Evolutionary conservation across 2,113 vertebrate genomes (phyloP), one percentile per base, ranked within the genome.

Genomic region (Eudyptes chrysolophus): DNA sequence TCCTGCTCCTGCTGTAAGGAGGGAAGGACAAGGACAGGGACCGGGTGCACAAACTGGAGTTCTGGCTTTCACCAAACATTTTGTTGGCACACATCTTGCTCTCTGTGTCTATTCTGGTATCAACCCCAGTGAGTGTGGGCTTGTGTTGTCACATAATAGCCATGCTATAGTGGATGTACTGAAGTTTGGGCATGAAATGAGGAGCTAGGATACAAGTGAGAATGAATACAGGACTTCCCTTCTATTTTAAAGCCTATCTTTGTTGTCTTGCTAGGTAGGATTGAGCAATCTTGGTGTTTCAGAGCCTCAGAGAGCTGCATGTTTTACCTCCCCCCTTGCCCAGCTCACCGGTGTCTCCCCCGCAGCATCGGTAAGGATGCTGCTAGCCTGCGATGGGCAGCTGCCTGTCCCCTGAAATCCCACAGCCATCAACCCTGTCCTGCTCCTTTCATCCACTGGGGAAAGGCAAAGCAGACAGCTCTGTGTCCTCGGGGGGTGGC

Each of bases 361-460:
- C 0, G 2, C n/a, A n/a, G 20, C 25, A 4, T 7, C 5, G 0
- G 1, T 34, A 5, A 7, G 18, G 29, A 9, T 16, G 1, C 32
- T 16, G 21, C 58, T 11, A 3, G 16, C 36, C 25, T 62, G 42
- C 2, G 0, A 11, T 3, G 22, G 70, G 18, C 22, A 24, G 70
- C 34, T 20, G 4, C 36, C 26, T 16, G 13, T 46, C 4, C 20
- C 22, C 57, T 13, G 17, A 6, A n/a, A 44, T 4, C 75, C 32
- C 36, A 16, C 36, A 30, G 29, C 22, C 38, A 8, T 25, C 57
- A 19, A 9, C 44, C 4, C 6, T 19, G 30, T 14, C 42, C 21
- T 12, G 54, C 24, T 54, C 29, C 58, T 40, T 16, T 30, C 20
- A 11, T 3, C 54, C 51, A 22, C 1, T 0, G 5, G 18, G 11